Percentiles rank a stretch among this genome's conserved stretches.
phyloP scores from a whole-genome alignment of 2,113 vertebrate species.

The Gnathonemus longibarbis region DNA sequence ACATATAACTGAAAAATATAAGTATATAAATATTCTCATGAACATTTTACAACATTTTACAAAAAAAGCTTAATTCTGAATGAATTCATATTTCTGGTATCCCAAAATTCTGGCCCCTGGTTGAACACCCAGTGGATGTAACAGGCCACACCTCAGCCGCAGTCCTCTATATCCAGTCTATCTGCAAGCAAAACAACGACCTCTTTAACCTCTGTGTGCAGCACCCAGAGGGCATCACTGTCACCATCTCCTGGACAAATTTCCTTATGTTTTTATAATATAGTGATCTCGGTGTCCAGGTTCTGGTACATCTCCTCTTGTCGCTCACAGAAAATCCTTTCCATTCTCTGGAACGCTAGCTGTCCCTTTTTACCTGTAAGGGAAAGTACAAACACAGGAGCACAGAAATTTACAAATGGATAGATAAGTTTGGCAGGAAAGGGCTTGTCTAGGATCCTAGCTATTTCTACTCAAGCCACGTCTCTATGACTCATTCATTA shows the following conservation, averaged over 20 bases:
- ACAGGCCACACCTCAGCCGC: not conserved
- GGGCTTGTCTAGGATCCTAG: not conserved
- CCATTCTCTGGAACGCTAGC: conserved; percentile 61
- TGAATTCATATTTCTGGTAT: not conserved
- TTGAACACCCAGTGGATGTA: conserved; percentile 9
- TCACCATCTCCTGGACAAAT: not conserved
- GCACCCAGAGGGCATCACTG: not conserved
- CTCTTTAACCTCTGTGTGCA: not conserved
- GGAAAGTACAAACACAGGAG: not conserved
- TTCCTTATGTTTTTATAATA: conserved; percentile 39
- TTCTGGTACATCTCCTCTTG: conserved; percentile 61
- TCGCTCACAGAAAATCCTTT: conserved; percentile 52
- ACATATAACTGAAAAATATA: conserved; percentile 23
- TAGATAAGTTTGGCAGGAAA: not conserved
- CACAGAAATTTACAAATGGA: not conserved
- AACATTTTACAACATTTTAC: conserved; percentile 27
- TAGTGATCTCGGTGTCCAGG: conserved; percentile 60
- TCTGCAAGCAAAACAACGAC: not conserved
- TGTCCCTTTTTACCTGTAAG: conserved; percentile 57
- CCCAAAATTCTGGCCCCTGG: conserved; percentile 21
- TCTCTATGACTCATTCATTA: not conserved
- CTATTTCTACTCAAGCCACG: not conserved
- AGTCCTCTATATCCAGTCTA: not conserved
- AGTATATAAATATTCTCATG: conserved; percentile 30
- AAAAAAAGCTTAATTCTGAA: not conserved